A percentile compares a stretch with the other conserved stretches of the same genome.
Evolutionary conservation across 2,113 vertebrate genomes (phyloP).

Genomic region (Alces alces): DNA sequence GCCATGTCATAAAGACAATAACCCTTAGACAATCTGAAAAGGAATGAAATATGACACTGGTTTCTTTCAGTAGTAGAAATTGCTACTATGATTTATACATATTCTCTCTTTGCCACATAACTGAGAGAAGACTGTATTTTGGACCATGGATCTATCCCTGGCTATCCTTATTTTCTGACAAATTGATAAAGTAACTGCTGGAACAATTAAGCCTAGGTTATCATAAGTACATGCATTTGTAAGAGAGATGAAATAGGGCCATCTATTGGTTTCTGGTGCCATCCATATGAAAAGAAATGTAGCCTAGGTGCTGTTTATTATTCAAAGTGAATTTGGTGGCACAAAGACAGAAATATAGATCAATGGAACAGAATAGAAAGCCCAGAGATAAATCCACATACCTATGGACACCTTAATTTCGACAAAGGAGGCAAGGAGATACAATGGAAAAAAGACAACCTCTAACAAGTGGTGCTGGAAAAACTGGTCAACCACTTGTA

Average conservation of each 20-base stretch:
- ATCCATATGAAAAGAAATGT: not conserved
- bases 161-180: slow-evolving; percentile 16
- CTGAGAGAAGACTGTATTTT: not conserved
- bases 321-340: not conserved
- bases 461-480: too few relatives aligned
- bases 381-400: too few relatives aligned
- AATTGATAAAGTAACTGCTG: not conserved
- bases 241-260: not conserved
- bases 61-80: slow-evolving; percentile 18
- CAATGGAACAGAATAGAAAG: too few relatives aligned
- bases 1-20: not conserved
- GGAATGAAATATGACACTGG: not conserved
- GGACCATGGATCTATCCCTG: not conserved
- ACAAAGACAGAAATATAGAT: too few relatives aligned
- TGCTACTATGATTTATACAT: not conserved
- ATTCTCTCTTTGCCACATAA: not conserved
- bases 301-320: not conserved
- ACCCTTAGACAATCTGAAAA: slow-evolving; percentile 21
- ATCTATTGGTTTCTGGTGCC: not conserved
- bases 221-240: not conserved
- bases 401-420: too few relatives aligned
- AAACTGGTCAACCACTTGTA: too few relatives aligned
- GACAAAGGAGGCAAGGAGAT: too few relatives aligned
- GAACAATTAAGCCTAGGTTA: not conserved
- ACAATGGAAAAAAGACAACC: too few relatives aligned